These are phyloP conservation scores for Cacatua alba DNA, from an alignment of 2,113 vertebrate species.

Conservation along the genomic window DNA sequence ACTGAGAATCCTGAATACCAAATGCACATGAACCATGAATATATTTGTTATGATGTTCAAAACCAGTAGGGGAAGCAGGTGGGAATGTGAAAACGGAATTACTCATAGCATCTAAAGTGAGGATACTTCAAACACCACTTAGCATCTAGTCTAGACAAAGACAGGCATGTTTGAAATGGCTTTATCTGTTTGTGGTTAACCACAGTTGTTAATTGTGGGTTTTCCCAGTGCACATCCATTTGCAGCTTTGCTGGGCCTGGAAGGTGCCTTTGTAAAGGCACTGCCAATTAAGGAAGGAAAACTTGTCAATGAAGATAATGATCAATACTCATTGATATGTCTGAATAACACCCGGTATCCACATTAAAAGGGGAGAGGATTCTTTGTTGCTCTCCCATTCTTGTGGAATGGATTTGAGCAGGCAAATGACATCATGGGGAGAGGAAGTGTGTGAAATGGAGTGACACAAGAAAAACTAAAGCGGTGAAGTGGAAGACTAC, in stretches of 20 bases:
- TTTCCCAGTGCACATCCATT: neutral
- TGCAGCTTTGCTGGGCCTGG: neutral
- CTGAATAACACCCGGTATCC: neutral
- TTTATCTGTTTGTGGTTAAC: constrained; percentile 42
- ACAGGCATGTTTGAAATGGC: neutral
- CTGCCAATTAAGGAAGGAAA: neutral
- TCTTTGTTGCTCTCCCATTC: neutral
- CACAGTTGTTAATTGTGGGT: neutral
- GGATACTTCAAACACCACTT: neutral
- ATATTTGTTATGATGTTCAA: constrained; percentile 19
- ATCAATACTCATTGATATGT: neutral
- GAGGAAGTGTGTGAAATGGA: neutral
- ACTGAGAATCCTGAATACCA: constrained; percentile 34
- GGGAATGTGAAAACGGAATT: constrained; percentile 32
- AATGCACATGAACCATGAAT: neutral
- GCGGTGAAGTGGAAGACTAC: neutral
- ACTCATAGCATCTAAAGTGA: constrained; percentile 1
- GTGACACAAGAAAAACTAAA: neutral
- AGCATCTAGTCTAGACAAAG: constrained; percentile 21
- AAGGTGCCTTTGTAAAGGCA: neutral
- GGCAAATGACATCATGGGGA: neutral
- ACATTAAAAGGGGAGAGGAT: neutral
- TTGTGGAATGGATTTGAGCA: neutral
- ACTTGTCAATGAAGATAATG: neutral
- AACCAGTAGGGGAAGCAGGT: constrained; percentile 40